Conservation (phyloP, 2,797 vertebrate species). For the Heliangelus exortis region DNA sequence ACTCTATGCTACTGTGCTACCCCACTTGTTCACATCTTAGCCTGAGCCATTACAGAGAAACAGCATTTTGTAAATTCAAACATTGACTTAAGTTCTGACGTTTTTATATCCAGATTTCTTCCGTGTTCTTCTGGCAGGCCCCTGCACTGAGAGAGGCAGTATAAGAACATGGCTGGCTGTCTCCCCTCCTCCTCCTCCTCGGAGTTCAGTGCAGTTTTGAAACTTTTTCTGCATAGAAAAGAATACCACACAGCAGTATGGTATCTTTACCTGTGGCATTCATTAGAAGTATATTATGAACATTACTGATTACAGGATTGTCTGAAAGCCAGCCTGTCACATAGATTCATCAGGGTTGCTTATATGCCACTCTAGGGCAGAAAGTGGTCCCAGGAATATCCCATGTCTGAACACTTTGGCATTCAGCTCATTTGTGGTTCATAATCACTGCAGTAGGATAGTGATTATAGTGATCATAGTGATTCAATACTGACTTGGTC, state of each 20-base stretch:
- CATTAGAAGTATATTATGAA: neutral
- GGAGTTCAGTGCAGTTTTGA: neutral
- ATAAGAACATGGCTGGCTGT: neutral
- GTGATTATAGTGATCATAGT: neutral
- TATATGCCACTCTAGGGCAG: neutral
- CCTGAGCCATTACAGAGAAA: neutral
- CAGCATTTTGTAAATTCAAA: neutral
- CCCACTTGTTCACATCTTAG: neutral
- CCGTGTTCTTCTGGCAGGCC: neutral
- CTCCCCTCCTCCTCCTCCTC: neutral
- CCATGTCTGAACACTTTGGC: neutral
- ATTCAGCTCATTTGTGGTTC: neutral
- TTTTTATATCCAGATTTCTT: neutral
- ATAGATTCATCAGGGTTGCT: neutral
- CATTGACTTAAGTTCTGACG: neutral
- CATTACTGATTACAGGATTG: neutral
- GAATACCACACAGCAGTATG: neutral
- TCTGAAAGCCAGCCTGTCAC: neutral
- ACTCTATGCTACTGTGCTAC: neutral
- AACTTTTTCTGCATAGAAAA: neutral
- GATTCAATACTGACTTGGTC: constrained; percentile 33
- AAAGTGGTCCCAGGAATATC: neutral
- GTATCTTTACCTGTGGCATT: neutral
- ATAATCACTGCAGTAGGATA: neutral
- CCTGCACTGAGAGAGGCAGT: neutral